Evolutionary conservation across 2,888 invertebrate genomes (phyloP), one percentile per base, ranked within the genome.

Genomic region (Balanococcus diminutus): DNA sequence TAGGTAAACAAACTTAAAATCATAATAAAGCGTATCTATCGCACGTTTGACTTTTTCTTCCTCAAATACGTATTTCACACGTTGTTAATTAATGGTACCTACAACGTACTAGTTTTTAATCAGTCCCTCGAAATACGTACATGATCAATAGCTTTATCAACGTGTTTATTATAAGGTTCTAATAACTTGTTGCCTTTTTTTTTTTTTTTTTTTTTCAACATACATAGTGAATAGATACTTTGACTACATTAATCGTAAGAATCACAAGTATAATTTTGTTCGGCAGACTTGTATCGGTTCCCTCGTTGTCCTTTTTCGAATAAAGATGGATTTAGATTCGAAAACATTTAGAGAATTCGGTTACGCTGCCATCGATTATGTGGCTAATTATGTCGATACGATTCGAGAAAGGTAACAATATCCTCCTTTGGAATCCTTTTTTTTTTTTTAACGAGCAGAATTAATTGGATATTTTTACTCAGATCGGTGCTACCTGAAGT

Each of bases 321-420:
- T 11, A 22, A 51, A 90, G 89, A 88, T 96, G 67, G 67, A 67
- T 67, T 28, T 96, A 96, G 94, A 96, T 90, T 92, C 93, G 36
- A 91, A 94, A 88, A 93, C 95, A 89, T 96, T 96, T 90, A 92
- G 94, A 87, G 93, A 95, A 88, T 96, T 95, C 89, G 97, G 96
- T 39, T 95, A 94, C 89, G 96, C 96, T 36, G 93, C 96, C 87
- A 93, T 98, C 87, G 97, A 98, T 90, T 95, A 96, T 89, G 93
- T 98, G 36, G 96, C 96, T n/a, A 94, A 98, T 90, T 98, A 98
- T 90, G 91, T 94, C 87, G 95, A 97, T 88, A 95, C 92, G 88
- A 94, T 98, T 87, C 92, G 96, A 88, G 94, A 95, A 88, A 93
- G 94, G 93, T 94, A 91, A 32, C 61, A 36, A 36, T 36, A n/a